Conservation (phyloP, 2,113 vertebrate species). For the Azemiops feae region DNA sequence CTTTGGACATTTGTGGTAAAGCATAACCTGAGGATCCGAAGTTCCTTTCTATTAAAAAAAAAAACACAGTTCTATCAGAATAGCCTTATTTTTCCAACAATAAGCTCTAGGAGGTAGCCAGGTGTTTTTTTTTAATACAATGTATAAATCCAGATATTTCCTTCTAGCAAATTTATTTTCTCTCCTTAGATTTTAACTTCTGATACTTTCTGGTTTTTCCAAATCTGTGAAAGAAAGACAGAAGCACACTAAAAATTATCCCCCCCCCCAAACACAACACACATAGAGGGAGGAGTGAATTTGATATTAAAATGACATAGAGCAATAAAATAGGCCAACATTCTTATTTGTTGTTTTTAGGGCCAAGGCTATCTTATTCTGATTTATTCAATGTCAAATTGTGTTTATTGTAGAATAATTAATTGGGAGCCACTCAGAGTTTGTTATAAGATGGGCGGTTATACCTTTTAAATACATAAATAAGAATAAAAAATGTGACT, state of each 20-base stretch:
- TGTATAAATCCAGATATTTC: neutral
- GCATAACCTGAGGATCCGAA: neutral
- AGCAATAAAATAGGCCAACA: neutral
- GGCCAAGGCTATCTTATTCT: neutral
- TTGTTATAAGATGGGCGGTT: neutral
- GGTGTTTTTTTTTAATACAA: neutral
- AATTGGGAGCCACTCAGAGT: neutral
- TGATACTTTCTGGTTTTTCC: neutral
- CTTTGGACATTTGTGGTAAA: neutral
- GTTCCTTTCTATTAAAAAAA: neutral
- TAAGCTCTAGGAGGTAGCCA: neutral
- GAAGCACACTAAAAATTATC: neutral
- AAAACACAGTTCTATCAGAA: neutral
- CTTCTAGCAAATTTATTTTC: neutral
- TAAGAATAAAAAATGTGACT: neutral
- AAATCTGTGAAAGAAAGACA: neutral
- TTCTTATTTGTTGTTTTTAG: neutral
- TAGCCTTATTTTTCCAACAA: neutral
- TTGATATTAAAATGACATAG: neutral
- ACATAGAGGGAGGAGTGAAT: neutral
- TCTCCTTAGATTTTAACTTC: neutral
- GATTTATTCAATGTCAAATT: neutral
- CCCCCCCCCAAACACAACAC: neutral
- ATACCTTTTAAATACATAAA: neutral
- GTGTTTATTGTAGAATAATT: neutral